Base-by-base conservation (phyloP, 1,140 invertebrate genomes). In the Atta cephalotes region DNA sequence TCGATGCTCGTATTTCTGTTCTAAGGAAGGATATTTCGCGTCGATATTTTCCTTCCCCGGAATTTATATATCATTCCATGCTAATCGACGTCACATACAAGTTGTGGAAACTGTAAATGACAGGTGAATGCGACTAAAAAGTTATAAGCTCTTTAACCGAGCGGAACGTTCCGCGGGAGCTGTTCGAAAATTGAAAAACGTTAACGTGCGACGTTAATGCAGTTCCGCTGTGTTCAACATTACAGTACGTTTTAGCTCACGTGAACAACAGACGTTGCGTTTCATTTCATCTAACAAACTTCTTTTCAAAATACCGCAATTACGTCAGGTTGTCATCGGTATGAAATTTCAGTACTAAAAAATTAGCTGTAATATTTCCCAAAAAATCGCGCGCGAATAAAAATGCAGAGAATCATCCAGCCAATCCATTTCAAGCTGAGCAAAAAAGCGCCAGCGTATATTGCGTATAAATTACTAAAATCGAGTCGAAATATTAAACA, bases 151-250 rank as follows among this genome's bases (percentile, higher is more conserved):
- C 56, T 82, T 84, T 74, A 51, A 51, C 18, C 72, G 31, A 84
- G 80, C 70, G 72, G 25, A 63, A 74, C 18, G 80, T 74, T 82
- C 14, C 80, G 39, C 35, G 80, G 31, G 25, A 31, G 39, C 39
- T 12, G 49, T 28, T 31, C 56, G 65, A 58, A 62, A 51, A 74
- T 62, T 74, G 68, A 62, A 84, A 84, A 84, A 84, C 49, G 63
- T 56, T 80, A 68, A 35, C 56, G 70, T 28, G 25, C 39, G 80
- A 84, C 70, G 56, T 76, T 84, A 84, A 84, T 74, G 56, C 70
- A 21, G 74, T 84, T 84, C 39, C 25, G 9, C 28, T 35, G 68
- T 51, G 70, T 84, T 74, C 70, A 25, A 51, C 76, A 56, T 79
- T 66, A 65, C 21, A 85, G 80, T 71, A 16, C 39, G 70, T 25